A percentile compares a stretch with the other conserved stretches of the same genome.
phyloP scores from a whole-genome alignment of 2,888 invertebrate species.

The Papilio demoleus region DNA sequence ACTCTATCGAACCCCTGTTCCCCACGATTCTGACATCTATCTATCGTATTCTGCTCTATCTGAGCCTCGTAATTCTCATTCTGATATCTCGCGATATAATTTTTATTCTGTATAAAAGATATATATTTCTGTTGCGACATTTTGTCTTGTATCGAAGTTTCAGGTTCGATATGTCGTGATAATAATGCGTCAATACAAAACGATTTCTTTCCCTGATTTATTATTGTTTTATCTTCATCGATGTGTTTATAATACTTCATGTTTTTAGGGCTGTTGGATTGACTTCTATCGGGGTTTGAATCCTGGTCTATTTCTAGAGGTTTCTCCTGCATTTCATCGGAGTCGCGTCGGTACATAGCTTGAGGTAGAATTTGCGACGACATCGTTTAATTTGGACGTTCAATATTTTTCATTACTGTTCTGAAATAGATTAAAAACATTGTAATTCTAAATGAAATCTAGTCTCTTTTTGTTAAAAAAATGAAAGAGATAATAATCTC shows the following conservation, averaged over 20 bases:
- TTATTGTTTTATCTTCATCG: conserved; percentile 70
- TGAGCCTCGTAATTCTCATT: conserved; percentile 74
- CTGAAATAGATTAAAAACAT: conserved; percentile 41
- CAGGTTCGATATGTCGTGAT: conserved; percentile 80
- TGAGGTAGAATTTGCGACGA: conserved; percentile 59
- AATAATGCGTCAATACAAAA: conserved; percentile 96
- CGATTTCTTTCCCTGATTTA: conserved; percentile 85
- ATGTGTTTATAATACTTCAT: conserved; percentile 66
- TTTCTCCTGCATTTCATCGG: conserved; percentile 59
- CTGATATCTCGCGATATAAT: conserved; percentile 70
- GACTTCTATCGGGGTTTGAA: conserved; percentile 61
- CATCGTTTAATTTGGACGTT: conserved; percentile 45
- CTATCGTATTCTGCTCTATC: conserved; percentile 76
- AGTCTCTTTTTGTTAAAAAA: not conserved
- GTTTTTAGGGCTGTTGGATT: conserved; percentile 73
- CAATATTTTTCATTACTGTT: conserved; percentile 44
- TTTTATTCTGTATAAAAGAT: conserved; percentile 71
- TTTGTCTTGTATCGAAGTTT: conserved; percentile 63
- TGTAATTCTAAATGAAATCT: no score
- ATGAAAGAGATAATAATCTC: no score
- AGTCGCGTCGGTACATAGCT: conserved; percentile 65
- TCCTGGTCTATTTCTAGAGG: conserved; percentile 72
- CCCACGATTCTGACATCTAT: conserved; percentile 58
- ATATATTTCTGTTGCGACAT: conserved; percentile 73
- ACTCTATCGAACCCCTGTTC: conserved; percentile 51